Evolutionary conservation across 2,888 invertebrate genomes (phyloP).

Genomic region (Chymomyza fuscimana): DNA sequence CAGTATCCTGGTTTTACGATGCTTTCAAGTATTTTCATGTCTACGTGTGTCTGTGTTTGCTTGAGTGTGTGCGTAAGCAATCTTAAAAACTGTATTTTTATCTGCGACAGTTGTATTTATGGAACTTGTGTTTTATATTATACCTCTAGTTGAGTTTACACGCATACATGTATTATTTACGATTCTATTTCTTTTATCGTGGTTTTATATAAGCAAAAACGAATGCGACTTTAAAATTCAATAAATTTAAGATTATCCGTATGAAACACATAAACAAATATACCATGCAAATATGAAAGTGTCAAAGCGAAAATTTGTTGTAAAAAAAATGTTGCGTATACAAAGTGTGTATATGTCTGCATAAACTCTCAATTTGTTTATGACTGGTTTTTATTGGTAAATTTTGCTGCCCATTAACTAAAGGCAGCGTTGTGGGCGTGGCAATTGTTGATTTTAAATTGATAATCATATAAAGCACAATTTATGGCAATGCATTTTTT

Average conservation of each 20-base stretch:
- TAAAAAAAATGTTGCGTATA: neutral
- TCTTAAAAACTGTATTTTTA: neutral
- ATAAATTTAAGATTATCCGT: conserved; percentile 77
- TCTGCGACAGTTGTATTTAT: neutral
- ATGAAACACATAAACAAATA: neutral
- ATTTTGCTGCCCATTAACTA: neutral
- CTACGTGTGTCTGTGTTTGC: neutral
- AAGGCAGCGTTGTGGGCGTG: conserved; percentile 8
- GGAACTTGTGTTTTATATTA: neutral
- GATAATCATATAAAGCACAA: conserved; percentile 69
- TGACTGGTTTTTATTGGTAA: conserved; percentile 5
- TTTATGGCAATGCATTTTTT: conserved; percentile 51
- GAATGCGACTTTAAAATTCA: conserved; percentile 64
- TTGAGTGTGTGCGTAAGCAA: neutral
- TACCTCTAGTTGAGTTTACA: neutral
- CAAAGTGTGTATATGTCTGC: neutral
- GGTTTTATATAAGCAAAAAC: neutral
- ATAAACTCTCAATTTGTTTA: neutral
- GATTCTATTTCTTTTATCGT: conserved; percentile 18
- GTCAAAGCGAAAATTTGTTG: neutral
- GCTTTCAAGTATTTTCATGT: neutral
- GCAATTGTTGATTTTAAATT: conserved; percentile 57
- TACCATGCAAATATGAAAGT: neutral
- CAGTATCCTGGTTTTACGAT: neutral
- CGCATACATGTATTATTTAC: conserved; percentile 48